These are phyloP conservation scores for Solenopsis fugax DNA, from an alignment of 1,140 invertebrate species.

Conservation along the genomic window DNA sequence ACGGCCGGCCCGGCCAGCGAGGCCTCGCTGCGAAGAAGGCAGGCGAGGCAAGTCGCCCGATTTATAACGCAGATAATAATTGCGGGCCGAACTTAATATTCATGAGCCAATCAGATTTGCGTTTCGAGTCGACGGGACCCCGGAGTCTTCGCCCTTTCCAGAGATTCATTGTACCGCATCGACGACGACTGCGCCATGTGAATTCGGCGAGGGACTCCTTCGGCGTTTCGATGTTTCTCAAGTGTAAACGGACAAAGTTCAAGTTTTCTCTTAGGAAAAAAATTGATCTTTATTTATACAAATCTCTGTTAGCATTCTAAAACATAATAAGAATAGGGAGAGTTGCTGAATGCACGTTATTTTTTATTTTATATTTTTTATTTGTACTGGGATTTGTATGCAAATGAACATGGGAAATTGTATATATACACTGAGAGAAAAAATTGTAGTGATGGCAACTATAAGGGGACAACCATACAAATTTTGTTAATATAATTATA, in stretches of 20 bases:
- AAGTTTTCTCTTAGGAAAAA: too few species aligned
- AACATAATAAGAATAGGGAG: neutral
- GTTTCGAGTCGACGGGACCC: slow-evolving; percentile 83
- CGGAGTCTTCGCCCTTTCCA: slow-evolving; percentile 78
- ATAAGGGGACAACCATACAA: too few species aligned
- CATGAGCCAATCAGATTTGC: slow-evolving; percentile 87
- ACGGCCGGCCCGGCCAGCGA: slow-evolving; percentile 74
- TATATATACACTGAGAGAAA: too few species aligned
- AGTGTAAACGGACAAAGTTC: too few species aligned
- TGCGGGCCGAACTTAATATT: slow-evolving; percentile 87
- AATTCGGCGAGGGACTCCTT: slow-evolving; percentile 4
- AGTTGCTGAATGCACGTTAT: too few species aligned
- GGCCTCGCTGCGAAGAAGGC: slow-evolving; percentile 78
- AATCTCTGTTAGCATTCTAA: neutral
- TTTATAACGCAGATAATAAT: slow-evolving; percentile 87
- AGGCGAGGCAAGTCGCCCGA: slow-evolving; percentile 84
- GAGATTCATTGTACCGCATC: slow-evolving; percentile 78
- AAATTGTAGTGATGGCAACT: too few species aligned
- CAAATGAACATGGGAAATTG: too few species aligned
- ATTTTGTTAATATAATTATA: too few species aligned
- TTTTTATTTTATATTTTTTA: too few species aligned
- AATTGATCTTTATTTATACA: neutral
- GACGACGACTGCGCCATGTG: slow-evolving; percentile 21
- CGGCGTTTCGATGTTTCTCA: neutral
- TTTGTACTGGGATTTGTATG: too few species aligned